Percentiles rank a stretch among this genome's conserved stretches.
Conservation (phyloP, 2,113 vertebrate species). For the Prochilodus magdalenae region DNA sequence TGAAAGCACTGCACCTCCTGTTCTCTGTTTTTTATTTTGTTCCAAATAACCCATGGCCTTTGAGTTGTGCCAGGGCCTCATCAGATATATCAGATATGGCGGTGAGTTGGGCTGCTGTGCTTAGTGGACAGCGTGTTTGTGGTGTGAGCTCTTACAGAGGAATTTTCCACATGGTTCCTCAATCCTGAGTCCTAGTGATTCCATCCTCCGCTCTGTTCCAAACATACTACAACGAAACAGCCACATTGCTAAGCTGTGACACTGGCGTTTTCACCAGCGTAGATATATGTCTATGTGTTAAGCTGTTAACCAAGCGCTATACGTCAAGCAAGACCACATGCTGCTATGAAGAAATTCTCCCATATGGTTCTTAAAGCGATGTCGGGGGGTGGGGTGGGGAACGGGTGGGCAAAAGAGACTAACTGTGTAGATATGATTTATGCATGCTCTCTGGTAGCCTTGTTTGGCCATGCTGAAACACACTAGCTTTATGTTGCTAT, state of each 20-base stretch:
- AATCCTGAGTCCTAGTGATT: slow-evolving; percentile 25
- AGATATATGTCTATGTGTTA: background rate
- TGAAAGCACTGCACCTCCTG: background rate
- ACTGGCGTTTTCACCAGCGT: background rate
- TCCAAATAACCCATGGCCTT: slow-evolving; percentile 2
- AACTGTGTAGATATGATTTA: background rate
- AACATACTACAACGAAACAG: slow-evolving; percentile 40
- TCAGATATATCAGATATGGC: slow-evolving; percentile 18
- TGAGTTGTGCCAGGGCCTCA: background rate
- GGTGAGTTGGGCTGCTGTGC: background rate
- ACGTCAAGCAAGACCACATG: background rate
- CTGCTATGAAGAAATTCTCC: background rate
- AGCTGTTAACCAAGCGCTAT: background rate
- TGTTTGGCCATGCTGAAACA: background rate
- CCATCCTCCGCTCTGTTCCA: slow-evolving; percentile 24
- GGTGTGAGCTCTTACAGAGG: slow-evolving; percentile 10
- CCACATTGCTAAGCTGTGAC: background rate
- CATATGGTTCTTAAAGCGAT: background rate
- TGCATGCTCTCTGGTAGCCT: background rate
- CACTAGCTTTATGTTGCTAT: background rate
- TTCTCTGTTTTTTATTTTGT: background rate
- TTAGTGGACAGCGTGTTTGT: slow-evolving; percentile 2
- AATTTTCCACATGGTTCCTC: slow-evolving; percentile 48
- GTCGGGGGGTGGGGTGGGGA: too few relatives aligned
- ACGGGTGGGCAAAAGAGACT: too few relatives aligned